Evolutionary conservation across 92 coral and sea anemone species (phyloP), one percentile per base, ranked within the genome.

Genomic region (Blastomussa wellsi): DNA sequence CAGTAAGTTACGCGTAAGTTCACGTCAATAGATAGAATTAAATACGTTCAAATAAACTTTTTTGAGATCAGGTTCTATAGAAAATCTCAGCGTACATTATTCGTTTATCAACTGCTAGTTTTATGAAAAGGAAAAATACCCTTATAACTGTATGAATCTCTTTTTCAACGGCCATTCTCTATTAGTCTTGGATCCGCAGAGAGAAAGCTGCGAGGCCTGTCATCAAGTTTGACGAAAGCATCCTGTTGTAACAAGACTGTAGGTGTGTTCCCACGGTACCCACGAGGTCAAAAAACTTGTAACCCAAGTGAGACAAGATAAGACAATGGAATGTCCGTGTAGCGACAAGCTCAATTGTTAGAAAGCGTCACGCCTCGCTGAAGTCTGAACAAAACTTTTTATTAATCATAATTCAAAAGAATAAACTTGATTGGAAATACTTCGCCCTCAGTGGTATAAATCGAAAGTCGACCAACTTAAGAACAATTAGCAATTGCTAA

Each of bases 321-420:
- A 79, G 13, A 79, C 74, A 79, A 79, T 28, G 28, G 8, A 10
- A 57, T 57, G 29, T 1, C 17, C 17, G n/a, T 24, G 10, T 24
- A 5, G 12, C 11, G 65, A 57, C 65, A 57, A 26, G 24, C 33
- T 31, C 28, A 51, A 42, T 65, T 64, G 75, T 47, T 69, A 44
- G 68, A 81, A 81, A 48, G 47, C 49, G n/a, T 53, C 47, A 81
- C 68, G 77, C 77, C 51, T 37, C 78, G 22, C 0, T 49, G 26
- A 6, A 39, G 26, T 7, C 59, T 79, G 37, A 7, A 68, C 71
- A 13, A 35, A 62, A 57, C 22, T 17, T 11, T 22, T 51, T 39
- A 37, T 22, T 79, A 14, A 76, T 51, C 79, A 32, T 76, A 22
- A 11, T 7, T 24, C 72, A 62, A 57, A 35, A 78, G 69, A 78